Conservation (phyloP, 2,113 vertebrate genomes). For the Leptosomus discolor region DNA sequence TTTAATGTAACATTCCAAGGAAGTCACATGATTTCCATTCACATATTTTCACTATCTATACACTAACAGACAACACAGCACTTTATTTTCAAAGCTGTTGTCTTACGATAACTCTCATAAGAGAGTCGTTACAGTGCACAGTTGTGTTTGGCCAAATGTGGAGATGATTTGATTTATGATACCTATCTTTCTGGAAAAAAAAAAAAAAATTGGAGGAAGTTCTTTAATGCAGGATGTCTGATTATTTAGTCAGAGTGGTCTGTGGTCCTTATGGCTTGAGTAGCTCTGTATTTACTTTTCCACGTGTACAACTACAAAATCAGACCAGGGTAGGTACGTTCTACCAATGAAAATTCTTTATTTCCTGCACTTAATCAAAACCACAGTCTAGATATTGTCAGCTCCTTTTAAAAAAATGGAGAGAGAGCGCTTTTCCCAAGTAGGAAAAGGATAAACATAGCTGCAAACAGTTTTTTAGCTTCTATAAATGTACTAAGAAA, state of each 20-base stretch:
- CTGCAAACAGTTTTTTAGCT: background rate
- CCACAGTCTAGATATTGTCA: background rate
- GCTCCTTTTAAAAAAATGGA: background rate
- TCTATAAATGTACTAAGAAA: background rate
- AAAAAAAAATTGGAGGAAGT: background rate
- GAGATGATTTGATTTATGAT: background rate
- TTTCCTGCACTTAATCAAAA: background rate
- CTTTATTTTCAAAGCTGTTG: background rate
- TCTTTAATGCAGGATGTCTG: background rate
- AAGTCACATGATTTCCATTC: slow-evolving; percentile 19
- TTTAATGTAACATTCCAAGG: background rate
- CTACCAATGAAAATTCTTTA: background rate
- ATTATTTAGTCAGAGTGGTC: background rate
- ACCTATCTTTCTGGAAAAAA: background rate
- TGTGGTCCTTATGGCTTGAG: background rate
- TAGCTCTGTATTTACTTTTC: background rate
- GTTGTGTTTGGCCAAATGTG: background rate
- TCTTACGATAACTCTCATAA: background rate
- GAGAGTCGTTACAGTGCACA: background rate
- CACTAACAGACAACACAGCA: background rate
- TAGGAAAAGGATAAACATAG: background rate
- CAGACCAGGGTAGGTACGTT: background rate
- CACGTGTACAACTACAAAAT: background rate
- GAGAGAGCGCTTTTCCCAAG: background rate
- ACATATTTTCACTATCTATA: slow-evolving; percentile 25